phyloP scores from a whole-genome alignment of 2,113 vertebrate genomes.

The Pithys albifrons region DNA sequence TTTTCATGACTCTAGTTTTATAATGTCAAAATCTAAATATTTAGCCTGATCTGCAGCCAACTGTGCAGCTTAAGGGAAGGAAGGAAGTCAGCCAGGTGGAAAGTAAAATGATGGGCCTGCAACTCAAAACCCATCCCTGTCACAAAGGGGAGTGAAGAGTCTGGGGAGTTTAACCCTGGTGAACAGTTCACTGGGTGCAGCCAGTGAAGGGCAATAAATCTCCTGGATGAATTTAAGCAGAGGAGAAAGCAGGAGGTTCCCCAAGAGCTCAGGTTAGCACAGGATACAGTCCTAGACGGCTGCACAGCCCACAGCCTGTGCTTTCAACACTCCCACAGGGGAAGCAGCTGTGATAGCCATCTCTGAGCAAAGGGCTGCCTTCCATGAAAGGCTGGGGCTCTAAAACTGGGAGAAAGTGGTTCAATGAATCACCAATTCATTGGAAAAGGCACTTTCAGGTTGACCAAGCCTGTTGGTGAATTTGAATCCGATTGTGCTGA shows the following conservation, averaged over 20 bases:
- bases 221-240: background rate
- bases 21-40: background rate
- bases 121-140: background rate
- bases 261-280: background rate
- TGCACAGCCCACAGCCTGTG: background rate
- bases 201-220: background rate
- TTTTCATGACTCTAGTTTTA: background rate
- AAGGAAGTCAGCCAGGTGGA: background rate
- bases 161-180: background rate
- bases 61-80: background rate
- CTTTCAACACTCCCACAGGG: background rate
- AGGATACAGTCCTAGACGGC: background rate
- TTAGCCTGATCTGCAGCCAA: background rate
- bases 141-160: background rate
- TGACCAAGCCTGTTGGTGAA: background rate
- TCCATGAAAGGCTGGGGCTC: background rate
- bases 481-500: background rate
- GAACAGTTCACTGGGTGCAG: background rate
- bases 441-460: conserved; percentile 1
- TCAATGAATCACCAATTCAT: conserved; percentile 23
- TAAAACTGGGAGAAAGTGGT: background rate
- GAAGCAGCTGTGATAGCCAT: background rate
- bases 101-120: background rate
- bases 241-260: background rate
- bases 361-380: background rate